phyloP scores from a whole-genome alignment of 1,140 invertebrate species.

The Drosophila ambigua region DNA sequence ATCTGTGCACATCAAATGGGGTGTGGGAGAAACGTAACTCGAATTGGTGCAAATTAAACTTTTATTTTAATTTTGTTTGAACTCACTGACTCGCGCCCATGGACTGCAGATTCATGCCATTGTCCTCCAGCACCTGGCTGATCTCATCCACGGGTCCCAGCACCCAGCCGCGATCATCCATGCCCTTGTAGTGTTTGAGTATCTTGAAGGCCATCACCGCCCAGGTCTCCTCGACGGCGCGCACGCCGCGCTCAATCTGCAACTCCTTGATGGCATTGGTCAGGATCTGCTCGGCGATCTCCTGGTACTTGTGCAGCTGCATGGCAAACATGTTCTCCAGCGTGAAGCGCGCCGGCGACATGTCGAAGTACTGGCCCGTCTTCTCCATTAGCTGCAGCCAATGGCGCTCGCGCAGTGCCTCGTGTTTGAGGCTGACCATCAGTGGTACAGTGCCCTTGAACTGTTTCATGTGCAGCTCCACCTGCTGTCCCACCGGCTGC shows the following conservation, averaged over 20 bases:
- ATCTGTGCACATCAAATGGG: slow-evolving; percentile 84
- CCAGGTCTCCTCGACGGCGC: slow-evolving; percentile 91
- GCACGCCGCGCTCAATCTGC: slow-evolving; percentile 93
- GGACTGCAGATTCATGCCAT: slow-evolving; percentile 94
- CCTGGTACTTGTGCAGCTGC: slow-evolving; percentile 93
- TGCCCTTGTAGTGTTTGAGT: slow-evolving; percentile 87
- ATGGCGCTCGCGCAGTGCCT: slow-evolving; percentile 93
- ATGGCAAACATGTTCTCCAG: slow-evolving; percentile 96
- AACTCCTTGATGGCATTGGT: slow-evolving; percentile 94
- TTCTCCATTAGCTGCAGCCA: slow-evolving; percentile 95
- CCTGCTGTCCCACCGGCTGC: slow-evolving; percentile 86
- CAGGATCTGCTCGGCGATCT: slow-evolving; percentile 93
- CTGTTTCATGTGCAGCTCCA: slow-evolving; percentile 93
- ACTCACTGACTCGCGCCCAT: slow-evolving; percentile 93
- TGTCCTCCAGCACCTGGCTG: slow-evolving; percentile 92
- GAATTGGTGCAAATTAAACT: background rate
- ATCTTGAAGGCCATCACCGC: slow-evolving; percentile 89
- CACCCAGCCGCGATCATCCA: slow-evolving; percentile 86
- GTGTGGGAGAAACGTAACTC: background rate
- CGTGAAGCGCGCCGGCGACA: slow-evolving; percentile 93
- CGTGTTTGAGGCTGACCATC: slow-evolving; percentile 95
- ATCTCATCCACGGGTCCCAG: slow-evolving; percentile 93
- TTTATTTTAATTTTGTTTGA: too few relatives aligned
- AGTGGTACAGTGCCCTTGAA: slow-evolving; percentile 94
- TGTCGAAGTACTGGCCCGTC: slow-evolving; percentile 92